These are phyloP conservation scores for Mylabris phalerata DNA, from an alignment of 1,140 invertebrate species.

Conservation along the genomic window DNA sequence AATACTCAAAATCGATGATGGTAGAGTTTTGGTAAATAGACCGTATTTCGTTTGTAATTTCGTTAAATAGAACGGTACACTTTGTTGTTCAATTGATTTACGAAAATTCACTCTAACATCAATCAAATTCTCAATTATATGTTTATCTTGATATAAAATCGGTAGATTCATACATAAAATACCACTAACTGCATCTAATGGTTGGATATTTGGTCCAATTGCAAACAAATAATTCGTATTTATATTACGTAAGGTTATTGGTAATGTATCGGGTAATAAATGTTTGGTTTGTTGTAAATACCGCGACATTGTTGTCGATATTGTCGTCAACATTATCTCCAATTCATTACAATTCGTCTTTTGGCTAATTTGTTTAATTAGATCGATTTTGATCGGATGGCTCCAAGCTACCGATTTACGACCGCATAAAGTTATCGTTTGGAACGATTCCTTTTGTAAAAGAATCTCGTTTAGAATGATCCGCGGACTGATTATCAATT, in stretches of 20 bases:
- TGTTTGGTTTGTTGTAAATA: slow-evolving; percentile 53
- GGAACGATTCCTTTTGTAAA: slow-evolving; percentile 47
- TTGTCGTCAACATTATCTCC: slow-evolving; percentile 59
- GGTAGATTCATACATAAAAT: slow-evolving; percentile 46
- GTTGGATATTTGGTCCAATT: slow-evolving; percentile 30
- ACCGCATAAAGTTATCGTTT: slow-evolving; percentile 65
- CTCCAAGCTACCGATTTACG: slow-evolving; percentile 74
- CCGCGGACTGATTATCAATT: slow-evolving; percentile 48
- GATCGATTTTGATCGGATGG: slow-evolving; percentile 51
- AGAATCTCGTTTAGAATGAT: slow-evolving; percentile 55
- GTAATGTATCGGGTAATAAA: slow-evolving; percentile 41
- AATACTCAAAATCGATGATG: slow-evolving; percentile 57
- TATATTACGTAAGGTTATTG: slow-evolving; percentile 44
- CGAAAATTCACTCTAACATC: slow-evolving; percentile 53
- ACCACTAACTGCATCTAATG: slow-evolving; percentile 36
- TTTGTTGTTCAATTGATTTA: slow-evolving; percentile 54
- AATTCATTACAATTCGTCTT: slow-evolving; percentile 49
- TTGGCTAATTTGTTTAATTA: slow-evolving; percentile 47
- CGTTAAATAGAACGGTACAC: slow-evolving; percentile 58
- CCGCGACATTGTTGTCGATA: slow-evolving; percentile 54
- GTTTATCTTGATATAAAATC: slow-evolving; percentile 40
- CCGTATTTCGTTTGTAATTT: slow-evolving; percentile 60
- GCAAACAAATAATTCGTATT: slow-evolving; percentile 38
- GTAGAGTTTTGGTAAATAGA: slow-evolving; percentile 58
- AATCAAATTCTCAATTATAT: slow-evolving; percentile 38